Evolutionary conservation across 1,140 invertebrate species (phyloP), one percentile per base, ranked within the genome.

Genomic region (Contarinia nasturtii): DNA sequence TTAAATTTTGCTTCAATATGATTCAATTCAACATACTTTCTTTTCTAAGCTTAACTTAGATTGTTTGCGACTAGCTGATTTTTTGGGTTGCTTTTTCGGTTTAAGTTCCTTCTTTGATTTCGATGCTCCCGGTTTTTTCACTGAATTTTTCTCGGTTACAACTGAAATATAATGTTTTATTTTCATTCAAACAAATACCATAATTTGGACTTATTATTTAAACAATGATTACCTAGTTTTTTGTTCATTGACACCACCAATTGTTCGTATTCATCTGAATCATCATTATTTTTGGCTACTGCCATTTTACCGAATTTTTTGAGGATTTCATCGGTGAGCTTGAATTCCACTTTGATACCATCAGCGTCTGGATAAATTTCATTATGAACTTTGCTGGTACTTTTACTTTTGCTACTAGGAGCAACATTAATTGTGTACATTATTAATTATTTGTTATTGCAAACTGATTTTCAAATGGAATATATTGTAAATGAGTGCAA

Each of bases 161-260:
- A 33, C 61, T 60, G 11, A 65, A 63, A 18, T n/a, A n/a, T n/a
- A n/a, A n/a, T n/a, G n/a, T n/a, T n/a, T n/a, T n/a, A n/a, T n/a
- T n/a, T n/a, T n/a, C n/a, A n/a, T n/a, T n/a, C n/a, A n/a, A n/a
- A n/a, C n/a, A n/a, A n/a, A n/a, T n/a, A n/a, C n/a, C n/a, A n/a
- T n/a, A n/a, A n/a, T n/a, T n/a, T n/a, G n/a, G n/a, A n/a, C n/a
- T n/a, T n/a, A n/a, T n/a, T n/a, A n/a, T n/a, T n/a, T n/a, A n/a
- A n/a, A n/a, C n/a, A n/a, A n/a, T n/a, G n/a, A n/a, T n/a, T 60
- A 44, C 73, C 72, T 4, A 69, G 58, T 14, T 67, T 67, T 17
- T 73, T n/a, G n/a, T n/a, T n/a, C n/a, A n/a, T n/a, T n/a, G n/a
- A 66, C 33, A 76, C 73, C 7, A 72, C 64, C 48, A 80, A 75